Conservation (phyloP, 2,113 vertebrate genomes). For the Ia io region DNA sequence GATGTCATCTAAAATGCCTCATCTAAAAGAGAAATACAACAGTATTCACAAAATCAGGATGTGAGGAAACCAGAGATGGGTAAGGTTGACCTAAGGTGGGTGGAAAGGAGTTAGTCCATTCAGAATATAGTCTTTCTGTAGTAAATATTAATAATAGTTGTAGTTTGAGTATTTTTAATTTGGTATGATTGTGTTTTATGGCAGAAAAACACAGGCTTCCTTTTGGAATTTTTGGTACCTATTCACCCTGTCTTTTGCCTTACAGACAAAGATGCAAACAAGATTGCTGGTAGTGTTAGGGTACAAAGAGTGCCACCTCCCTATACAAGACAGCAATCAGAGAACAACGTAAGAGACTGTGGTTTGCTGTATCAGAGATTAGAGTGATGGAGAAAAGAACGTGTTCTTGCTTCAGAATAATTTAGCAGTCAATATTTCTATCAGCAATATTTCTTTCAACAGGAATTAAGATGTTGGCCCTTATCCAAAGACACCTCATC, state of each 20-base stretch:
- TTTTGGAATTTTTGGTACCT: conserved; percentile 6
- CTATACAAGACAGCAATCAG: not conserved
- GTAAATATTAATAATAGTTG: not conserved
- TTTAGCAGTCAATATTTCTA: conserved; percentile 67
- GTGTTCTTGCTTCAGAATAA: conserved; percentile 57
- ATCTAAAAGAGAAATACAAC: not conserved
- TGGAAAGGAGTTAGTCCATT: not conserved
- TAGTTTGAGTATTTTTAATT: conserved; percentile 9
- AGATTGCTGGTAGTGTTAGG: not conserved
- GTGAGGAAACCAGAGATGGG: conserved; percentile 39
- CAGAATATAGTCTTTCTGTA: not conserved
- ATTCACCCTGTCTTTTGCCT: not conserved
- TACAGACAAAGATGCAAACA: not conserved
- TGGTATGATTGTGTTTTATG: not conserved
- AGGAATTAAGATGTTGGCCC: conserved; percentile 65
- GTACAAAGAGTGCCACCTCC: not conserved
- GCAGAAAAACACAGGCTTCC: conserved; percentile 17
- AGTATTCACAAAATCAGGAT: not conserved
- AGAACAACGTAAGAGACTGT: not conserved
- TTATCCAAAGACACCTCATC: conserved; percentile 70
- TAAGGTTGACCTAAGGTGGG: not conserved
- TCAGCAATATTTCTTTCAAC: conserved; percentile 64
- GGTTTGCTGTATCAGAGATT: not conserved
- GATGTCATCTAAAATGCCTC: conserved; percentile 57
- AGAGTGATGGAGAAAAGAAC: not conserved